Percentiles rank a stretch among this genome's conserved stretches.
Conservation (phyloP, 2,888 invertebrate species). For the Acleris sparsana region DNA sequence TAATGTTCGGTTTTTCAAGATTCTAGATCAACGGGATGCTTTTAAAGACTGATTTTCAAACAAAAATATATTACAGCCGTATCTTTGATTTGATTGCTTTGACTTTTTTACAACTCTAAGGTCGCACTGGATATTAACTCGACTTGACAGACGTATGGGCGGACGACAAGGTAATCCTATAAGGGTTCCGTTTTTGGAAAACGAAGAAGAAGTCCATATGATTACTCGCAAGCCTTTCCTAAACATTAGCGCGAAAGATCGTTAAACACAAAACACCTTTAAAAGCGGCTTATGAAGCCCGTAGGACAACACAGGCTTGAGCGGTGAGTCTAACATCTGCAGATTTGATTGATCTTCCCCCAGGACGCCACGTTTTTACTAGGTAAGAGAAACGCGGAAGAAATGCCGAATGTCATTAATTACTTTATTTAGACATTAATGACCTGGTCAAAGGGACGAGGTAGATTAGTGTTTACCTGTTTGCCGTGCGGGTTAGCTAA, state of each 20-base stretch:
- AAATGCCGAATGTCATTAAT: conserved; percentile 78
- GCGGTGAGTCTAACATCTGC: conserved; percentile 65
- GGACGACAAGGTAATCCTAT: neutral
- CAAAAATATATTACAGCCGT: too few relatives aligned
- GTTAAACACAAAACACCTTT: conserved; percentile 25
- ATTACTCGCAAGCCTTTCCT: neutral
- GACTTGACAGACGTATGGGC: too few relatives aligned
- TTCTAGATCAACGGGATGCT: too few relatives aligned
- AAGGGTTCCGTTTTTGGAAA: neutral
- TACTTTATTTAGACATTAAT: conserved; percentile 83
- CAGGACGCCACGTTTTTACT: conserved; percentile 71
- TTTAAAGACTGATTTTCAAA: too few relatives aligned
- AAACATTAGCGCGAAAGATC: neutral
- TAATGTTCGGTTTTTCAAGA: too few relatives aligned
- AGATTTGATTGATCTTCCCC: conserved; percentile 79
- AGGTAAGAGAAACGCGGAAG: conserved; percentile 74
- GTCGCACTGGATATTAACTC: too few relatives aligned
- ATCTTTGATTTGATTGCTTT: too few relatives aligned
- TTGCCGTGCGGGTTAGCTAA: conserved; percentile 44
- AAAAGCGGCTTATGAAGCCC: conserved; percentile 41
- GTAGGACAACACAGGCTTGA: conserved; percentile 60
- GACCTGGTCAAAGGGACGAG: conserved; percentile 73
- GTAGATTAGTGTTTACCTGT: conserved; percentile 74
- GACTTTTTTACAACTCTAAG: too few relatives aligned
- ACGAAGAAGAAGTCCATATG: neutral